Evolutionary conservation across 2,888 invertebrate genomes (phyloP).

Genomic region (Neoaliturus tenellus): DNA sequence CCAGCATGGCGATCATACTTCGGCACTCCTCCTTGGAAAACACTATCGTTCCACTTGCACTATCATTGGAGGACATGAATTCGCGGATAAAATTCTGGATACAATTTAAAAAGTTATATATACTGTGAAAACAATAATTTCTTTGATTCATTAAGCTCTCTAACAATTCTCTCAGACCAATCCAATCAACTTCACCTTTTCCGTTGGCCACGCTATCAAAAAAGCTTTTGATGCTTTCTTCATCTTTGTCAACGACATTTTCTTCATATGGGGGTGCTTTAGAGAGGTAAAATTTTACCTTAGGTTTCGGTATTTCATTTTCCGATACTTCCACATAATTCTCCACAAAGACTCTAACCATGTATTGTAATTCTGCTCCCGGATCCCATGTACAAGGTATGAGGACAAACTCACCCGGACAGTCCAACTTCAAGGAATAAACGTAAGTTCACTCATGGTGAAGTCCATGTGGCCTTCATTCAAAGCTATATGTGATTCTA

Average conservation of each 20-base stretch:
- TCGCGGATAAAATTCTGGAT: not conserved
- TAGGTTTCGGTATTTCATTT: no score
- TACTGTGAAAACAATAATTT: not conserved
- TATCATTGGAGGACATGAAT: not conserved
- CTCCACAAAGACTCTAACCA: not conserved
- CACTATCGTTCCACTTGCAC: not conserved
- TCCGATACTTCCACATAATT: not conserved
- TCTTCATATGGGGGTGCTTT: not conserved
- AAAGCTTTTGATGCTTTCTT: not conserved
- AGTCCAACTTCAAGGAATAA: not conserved
- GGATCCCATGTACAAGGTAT: not conserved
- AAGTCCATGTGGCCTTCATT: not conserved
- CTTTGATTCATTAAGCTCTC: not conserved
- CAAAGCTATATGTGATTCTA: not conserved
- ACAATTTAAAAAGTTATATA: not conserved
- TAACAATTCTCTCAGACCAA: not conserved
- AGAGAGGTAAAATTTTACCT: not conserved
- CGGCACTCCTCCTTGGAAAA: not conserved
- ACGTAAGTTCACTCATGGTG: not conserved
- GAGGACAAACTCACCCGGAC: not conserved
- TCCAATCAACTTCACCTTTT: not conserved
- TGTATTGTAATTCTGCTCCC: not conserved
- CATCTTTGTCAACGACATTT: not conserved
- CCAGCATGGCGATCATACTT: constrained; percentile 25
- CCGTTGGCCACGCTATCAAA: not conserved